Base-by-base conservation (phyloP, 1,140 invertebrate species). In the Drosophila arawakana region DNA sequence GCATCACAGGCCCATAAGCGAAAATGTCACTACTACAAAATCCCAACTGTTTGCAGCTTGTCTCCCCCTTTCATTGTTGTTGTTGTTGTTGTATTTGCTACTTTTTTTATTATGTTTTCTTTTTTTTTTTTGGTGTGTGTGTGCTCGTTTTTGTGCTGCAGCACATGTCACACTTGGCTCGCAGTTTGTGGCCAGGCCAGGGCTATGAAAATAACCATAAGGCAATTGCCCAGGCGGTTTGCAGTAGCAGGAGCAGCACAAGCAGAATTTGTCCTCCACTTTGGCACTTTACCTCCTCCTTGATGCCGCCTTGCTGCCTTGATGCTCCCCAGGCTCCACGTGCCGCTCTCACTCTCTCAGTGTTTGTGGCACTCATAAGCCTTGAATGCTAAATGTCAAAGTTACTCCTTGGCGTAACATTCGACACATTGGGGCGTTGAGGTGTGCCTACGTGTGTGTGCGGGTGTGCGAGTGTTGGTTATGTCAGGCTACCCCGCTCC, bases 331-430 rank as follows among this genome's bases (percentile, higher is more conserved):
- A n/a, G 35, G 37, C 46, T 43, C 58, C 34, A 11, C 44, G 60
- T 39, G n/a, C 35, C 25, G 49, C 43, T 30, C 43, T 37, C 50
- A 30, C 34, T 8, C 44, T 47, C 50, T 35, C 50, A 21, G 71
- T 78, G 84, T 63, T 68, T 62, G 73, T 76, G 84, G 85, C 75
- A 89, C 84, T 89, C 84, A 89, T 89, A 89, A 89, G 84, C 84
- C 84, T 89, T 89, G 84, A 89, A 89, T 89, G 84, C 85, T 89
- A 89, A 89, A 89, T 89, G 84, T 89, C 84, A 89, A 89, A 89
- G 84, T 89, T 89, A 89, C 84, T 90, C 84, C 84, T 89, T 84
- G 88, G 84, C 84, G 84, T 89, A 90, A 89, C 78, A 90, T 90
- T 90, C 85, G 85, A 89, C 84, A 89, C 84, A 89, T 89, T 80